Conservation (phyloP, 23 tunicate genomes). For the Corella eumyota region DNA sequence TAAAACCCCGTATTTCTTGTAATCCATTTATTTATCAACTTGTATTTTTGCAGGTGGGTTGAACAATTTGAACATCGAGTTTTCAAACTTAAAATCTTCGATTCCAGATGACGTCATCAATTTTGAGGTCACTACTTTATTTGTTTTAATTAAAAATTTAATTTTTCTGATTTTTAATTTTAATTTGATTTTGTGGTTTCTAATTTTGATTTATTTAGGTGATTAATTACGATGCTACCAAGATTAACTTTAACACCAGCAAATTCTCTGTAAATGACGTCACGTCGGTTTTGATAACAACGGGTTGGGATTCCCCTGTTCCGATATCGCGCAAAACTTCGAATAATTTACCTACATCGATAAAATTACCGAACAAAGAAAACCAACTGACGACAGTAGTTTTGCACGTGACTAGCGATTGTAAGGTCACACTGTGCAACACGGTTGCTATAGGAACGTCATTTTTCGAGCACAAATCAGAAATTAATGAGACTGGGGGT, state of each 20-base stretch:
- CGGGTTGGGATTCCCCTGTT: neutral
- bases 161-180: no score
- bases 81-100: neutral
- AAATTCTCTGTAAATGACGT: conserved; percentile 1
- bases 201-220: neutral
- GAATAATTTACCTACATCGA: neutral
- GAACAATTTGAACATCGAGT: no score
- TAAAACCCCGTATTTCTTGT: no score
- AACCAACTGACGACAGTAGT: no score
- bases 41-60: no score
- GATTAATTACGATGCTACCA: neutral
- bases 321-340: conserved; percentile 13
- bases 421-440: conserved; percentile 21
- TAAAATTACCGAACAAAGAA: no score
- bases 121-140: no score
- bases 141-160: neutral
- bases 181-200: neutral
- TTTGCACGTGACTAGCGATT: conserved; percentile 9
- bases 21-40: no score
- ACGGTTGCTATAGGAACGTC: neutral
- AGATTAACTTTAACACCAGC: neutral
- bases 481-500: neutral
- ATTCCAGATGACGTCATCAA: neutral
- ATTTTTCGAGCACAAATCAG: neutral
- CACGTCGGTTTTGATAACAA: conserved; percentile 2